A percentile compares a stretch with the other conserved stretches of the same genome.
Evolutionary conservation across 2,797 vertebrate species (phyloP).

Genomic region (Monodelphis domestica): DNA sequence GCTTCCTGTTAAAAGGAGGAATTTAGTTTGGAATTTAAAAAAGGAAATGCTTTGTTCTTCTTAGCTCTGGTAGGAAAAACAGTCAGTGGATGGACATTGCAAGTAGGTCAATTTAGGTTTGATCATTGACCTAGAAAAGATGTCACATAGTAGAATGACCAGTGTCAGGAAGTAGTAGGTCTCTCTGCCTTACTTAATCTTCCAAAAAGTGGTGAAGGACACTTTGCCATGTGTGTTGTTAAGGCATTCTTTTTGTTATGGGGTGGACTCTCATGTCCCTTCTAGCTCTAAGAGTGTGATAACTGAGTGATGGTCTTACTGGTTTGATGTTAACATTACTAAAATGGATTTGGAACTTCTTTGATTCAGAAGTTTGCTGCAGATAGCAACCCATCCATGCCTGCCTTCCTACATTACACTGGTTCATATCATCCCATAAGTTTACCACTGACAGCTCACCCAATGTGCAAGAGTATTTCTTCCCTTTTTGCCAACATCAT

Average conservation of each 20-base stretch:
- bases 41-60: background rate
- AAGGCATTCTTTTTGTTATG: background rate
- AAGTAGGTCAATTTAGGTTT: background rate
- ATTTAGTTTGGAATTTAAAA: background rate
- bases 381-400: background rate
- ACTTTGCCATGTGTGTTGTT: background rate
- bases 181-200: fast-evolving
- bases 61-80: background rate
- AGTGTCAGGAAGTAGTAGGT: background rate
- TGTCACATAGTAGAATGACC: background rate
- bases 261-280: background rate
- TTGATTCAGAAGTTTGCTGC: background rate
- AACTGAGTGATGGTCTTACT: too few species aligned
- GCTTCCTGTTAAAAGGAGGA: background rate
- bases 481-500: background rate
- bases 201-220: background rate
- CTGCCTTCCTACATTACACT: background rate
- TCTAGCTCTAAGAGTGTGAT: background rate
- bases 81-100: background rate
- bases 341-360: background rate
- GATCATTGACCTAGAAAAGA: background rate
- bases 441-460: background rate
- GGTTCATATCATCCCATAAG: background rate
- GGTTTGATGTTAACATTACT: background rate
- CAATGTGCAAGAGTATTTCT: background rate